A percentile compares a stretch with the other conserved stretches of the same genome.
phyloP scores from a whole-genome alignment of 2,113 vertebrate species.

The Semnopithecus entellus region DNA sequence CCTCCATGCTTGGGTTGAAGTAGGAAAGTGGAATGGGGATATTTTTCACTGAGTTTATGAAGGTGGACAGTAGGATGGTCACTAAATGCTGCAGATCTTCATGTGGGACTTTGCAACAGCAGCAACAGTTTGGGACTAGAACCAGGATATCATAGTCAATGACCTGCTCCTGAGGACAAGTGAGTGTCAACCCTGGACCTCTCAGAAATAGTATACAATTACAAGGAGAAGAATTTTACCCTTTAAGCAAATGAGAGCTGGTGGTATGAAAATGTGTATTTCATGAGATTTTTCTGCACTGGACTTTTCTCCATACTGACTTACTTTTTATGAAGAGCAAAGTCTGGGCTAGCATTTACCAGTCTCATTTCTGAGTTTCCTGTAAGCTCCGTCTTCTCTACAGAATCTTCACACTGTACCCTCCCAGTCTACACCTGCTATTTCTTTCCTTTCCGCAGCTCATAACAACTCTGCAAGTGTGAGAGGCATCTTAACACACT shows the following conservation, averaged over 20 bases:
- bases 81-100: not conserved
- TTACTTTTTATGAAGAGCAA: slow-evolving; percentile 17
- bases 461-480: slow-evolving; percentile 52
- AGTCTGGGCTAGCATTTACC: not conserved
- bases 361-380: slow-evolving; percentile 42
- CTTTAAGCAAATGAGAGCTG: not conserved
- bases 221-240: not conserved
- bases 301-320: not conserved
- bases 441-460: slow-evolving; percentile 13
- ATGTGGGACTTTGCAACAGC: not conserved
- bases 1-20: not conserved
- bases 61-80: fast-evolving
- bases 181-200: not conserved
- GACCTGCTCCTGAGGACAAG: not conserved
- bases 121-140: not conserved
- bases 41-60: no score
- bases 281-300: not conserved
- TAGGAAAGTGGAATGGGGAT: not conserved
- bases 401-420: slow-evolving; percentile 1
- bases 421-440: slow-evolving; percentile 25
- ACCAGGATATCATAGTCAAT: not conserved
- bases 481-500: slow-evolving; percentile 67
- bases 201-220: not conserved
- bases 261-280: not conserved
- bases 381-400: not conserved